A percentile compares a stretch with the other conserved stretches of the same genome.
These are phyloP conservation scores for Capra hircus DNA, from an alignment of 2,113 vertebrate species.

Conservation along the genomic window DNA sequence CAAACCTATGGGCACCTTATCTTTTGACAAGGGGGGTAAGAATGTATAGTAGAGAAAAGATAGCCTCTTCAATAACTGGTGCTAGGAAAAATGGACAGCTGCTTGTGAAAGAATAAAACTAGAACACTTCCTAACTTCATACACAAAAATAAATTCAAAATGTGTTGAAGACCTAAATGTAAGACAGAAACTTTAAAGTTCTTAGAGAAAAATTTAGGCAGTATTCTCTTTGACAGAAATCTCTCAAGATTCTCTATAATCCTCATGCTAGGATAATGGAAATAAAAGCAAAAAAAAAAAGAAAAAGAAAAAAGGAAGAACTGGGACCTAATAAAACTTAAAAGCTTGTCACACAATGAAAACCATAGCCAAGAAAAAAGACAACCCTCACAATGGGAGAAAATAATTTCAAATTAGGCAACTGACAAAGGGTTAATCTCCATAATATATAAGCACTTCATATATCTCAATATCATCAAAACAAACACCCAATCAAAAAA, in stretches of 20 bases:
- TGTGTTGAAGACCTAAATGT: not conserved
- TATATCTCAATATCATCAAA: not conserved
- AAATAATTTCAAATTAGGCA: not conserved
- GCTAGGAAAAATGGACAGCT: not conserved
- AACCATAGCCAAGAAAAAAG: not conserved
- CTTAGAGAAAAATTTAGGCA: not conserved
- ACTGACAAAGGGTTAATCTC: not conserved
- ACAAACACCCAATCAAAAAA: not conserved
- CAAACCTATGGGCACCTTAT: not conserved
- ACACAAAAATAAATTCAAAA: not conserved
- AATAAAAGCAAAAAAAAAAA: not conserved
- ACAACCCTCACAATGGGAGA: not conserved
- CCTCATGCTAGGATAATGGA: not conserved
- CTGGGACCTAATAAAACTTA: not conserved
- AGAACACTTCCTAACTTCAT: not conserved
- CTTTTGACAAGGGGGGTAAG: not conserved
- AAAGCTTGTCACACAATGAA: not conserved
- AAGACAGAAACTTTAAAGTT: not conserved
- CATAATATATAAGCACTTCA: not conserved
- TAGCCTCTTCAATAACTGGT: not conserved
- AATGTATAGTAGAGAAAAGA: not conserved
- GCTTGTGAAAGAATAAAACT: not conserved
- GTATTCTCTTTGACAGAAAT: not conserved
- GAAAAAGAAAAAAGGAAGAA: not conserved
- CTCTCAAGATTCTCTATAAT: not conserved